Base-by-base conservation (phyloP, 1,140 invertebrate genomes). In the Centruroides sculpturatus region DNA sequence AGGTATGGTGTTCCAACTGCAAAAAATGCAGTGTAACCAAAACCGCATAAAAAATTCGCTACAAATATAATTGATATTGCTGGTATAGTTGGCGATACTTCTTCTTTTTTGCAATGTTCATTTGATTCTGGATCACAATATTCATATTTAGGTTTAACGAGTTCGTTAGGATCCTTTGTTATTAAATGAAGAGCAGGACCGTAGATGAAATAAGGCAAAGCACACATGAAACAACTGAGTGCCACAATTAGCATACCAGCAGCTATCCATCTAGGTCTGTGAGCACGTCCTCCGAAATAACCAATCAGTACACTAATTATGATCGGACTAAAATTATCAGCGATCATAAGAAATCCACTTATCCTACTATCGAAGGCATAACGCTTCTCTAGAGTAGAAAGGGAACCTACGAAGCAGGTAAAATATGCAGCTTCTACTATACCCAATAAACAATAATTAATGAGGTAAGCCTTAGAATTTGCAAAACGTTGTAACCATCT, bases 341-440 rank as follows among this genome's bases (percentile, higher is more conserved):
- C 59, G 36, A 64, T 61, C 35, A 70, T 35, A 23, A 70, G 64
- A 23, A 68, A 70, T 82, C 83, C 84, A 58, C 83, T 84, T 46
- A 82, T 84, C 71, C 81, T 80, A 9, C 83, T 85, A 1, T 84
- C 83, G 68, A 88, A 86, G 68, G 84, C 86, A 69, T 85, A 89
- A 63, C 85, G 56, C 7, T 59, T 64, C 48, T 64, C 63, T 23
- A 61, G 52, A 4, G 63, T 64, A 34, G 63, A 61, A 35, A 59
- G 56, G 53, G 61, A 61, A 12, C 59, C 63, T 4, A 59, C 49
- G 13, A 61, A 61, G 35, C 61, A 64, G 36, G 63, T 61, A 55
- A 64, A 59, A 55, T 61, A 64, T 53, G 60, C 56, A 47, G 59
- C 56, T 59, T 64, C 59, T 13, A 59, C 50, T 54, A 64, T 48